Percentiles rank a stretch among this genome's conserved stretches.
These are phyloP conservation scores for Shinisaurus crocodilurus DNA, from an alignment of 2,113 vertebrate species.

Conservation along the genomic window DNA sequence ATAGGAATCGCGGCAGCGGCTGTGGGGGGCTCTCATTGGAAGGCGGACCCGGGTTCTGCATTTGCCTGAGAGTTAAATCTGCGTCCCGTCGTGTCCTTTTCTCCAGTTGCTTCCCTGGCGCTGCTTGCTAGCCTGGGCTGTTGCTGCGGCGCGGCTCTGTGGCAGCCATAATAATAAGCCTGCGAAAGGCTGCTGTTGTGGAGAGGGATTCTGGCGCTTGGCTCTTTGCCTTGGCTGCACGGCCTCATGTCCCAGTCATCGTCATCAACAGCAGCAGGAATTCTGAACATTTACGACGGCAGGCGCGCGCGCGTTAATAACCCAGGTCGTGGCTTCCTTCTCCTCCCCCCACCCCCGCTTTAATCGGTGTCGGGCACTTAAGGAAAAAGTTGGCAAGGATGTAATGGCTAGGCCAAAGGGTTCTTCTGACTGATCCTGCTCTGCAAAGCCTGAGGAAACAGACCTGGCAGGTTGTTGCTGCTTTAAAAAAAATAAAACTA, in stretches of 20 bases:
- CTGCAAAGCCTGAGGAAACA: neutral
- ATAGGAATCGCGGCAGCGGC: neutral
- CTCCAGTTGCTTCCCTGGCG: neutral
- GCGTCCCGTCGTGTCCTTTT: neutral
- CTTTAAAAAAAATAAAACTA: neutral
- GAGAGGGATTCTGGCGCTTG: neutral
- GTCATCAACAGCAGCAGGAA: neutral
- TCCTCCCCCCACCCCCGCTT: too few species aligned
- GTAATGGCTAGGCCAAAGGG: neutral
- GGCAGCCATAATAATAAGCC: neutral
- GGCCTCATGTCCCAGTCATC: neutral
- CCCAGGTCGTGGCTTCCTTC: neutral
- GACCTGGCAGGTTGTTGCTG: neutral
- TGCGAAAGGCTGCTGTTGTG: neutral
- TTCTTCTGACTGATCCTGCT: neutral
- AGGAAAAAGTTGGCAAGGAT: constrained; percentile 11
- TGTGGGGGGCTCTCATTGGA: neutral
- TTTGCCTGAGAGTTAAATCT: neutral
- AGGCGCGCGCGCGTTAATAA: neutral
- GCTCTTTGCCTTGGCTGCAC: neutral
- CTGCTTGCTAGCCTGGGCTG: neutral
- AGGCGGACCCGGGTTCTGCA: neutral
- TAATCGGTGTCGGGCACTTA: neutral
- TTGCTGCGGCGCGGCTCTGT: neutral
- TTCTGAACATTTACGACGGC: too few species aligned